Percentiles rank a stretch among this genome's conserved stretches.
Conservation (phyloP, 2,113 vertebrate genomes). For the Martes martes region DNA sequence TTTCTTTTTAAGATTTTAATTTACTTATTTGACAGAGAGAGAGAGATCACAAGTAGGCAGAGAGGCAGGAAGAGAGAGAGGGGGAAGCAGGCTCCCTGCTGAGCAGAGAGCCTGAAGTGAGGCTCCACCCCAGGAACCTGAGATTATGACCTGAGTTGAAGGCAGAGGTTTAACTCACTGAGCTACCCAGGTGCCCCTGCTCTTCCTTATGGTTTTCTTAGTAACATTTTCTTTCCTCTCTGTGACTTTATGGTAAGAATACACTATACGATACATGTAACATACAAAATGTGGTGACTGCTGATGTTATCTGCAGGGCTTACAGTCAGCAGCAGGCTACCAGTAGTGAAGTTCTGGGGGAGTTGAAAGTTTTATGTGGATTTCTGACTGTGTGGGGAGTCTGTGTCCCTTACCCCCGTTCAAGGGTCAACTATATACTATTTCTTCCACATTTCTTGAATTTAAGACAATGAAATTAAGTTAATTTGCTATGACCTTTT, state of each 20-base stretch:
- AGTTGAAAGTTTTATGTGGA: neutral
- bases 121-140: too few relatives aligned
- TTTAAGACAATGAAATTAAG: slow-evolving; percentile 6
- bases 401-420: neutral
- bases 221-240: neutral
- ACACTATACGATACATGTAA: neutral
- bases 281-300: neutral
- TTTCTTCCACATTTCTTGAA: slow-evolving; percentile 2
- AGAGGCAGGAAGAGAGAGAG: too few relatives aligned
- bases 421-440: neutral
- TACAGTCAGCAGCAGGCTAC: neutral
- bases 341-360: neutral
- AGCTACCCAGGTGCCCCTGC: neutral
- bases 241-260: neutral
- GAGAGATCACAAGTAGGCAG: too few relatives aligned
- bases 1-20: neutral
- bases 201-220: neutral
- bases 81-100: too few relatives aligned
- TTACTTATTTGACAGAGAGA: too few relatives aligned
- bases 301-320: neutral
- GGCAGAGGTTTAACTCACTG: too few relatives aligned
- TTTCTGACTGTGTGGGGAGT: neutral
- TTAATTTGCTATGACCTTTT: neutral
- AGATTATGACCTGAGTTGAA: too few relatives aligned
- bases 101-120: too few relatives aligned